Evolutionary conservation across 2,113 vertebrate species (phyloP).

Genomic region (Synodontis membranacea): DNA sequence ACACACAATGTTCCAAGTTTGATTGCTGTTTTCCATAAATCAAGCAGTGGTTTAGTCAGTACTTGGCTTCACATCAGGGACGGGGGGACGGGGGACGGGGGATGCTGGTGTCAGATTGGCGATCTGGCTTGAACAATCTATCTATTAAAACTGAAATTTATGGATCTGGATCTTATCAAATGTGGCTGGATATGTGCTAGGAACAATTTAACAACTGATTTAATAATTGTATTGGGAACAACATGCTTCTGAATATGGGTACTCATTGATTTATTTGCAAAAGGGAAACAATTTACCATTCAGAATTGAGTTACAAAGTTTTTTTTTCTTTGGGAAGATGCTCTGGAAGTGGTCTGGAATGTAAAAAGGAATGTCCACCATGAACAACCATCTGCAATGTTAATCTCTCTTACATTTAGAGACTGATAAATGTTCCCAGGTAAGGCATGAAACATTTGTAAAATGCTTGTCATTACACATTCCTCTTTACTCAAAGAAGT

Average conservation of each 20-base stretch:
- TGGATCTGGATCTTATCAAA: conserved; percentile 5
- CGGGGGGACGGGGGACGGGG: too few species aligned
- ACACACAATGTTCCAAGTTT: conserved; percentile 7
- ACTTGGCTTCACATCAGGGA: conserved; percentile 24
- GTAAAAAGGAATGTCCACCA: conserved; percentile 9
- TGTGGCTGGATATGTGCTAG: not conserved
- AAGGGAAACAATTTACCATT: conserved; percentile 3
- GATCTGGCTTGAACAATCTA: conserved; percentile 5
- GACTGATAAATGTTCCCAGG: conserved; percentile 16
- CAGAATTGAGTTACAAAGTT: not conserved
- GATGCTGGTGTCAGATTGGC: conserved; percentile 13
- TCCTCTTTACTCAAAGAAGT: not conserved
- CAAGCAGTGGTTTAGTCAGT: conserved; percentile 25
- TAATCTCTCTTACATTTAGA: conserved; percentile 19
- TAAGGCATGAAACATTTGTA: not conserved
- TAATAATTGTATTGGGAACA: not conserved
- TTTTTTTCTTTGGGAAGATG: conserved; percentile 20
- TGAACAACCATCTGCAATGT: conserved; percentile 28
- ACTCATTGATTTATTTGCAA: not conserved
- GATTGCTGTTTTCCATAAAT: conserved; percentile 39
- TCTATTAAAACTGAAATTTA: not conserved
- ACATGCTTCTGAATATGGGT: not conserved
- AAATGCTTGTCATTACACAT: not conserved
- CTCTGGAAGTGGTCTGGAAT: conserved; percentile 10
- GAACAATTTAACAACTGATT: not conserved